These are phyloP conservation scores for Melanostoma mellinum DNA, from an alignment of 2,888 invertebrate genomes.

Conservation along the genomic window DNA sequence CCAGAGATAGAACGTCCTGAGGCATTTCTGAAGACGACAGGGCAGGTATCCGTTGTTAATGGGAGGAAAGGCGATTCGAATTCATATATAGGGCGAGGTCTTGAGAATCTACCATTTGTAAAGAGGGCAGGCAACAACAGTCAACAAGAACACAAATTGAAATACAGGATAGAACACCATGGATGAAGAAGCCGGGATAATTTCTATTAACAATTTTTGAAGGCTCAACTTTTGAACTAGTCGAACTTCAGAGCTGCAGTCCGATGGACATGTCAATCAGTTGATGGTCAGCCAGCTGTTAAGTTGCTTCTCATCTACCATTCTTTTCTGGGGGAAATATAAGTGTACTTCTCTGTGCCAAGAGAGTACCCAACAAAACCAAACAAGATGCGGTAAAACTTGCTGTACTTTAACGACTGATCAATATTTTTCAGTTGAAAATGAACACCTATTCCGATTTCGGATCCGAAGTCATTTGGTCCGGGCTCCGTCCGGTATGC, in stretches of 20 bases:
- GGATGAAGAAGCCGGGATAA: not conserved
- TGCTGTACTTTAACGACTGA: conserved; percentile 62
- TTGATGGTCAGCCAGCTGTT: conserved; percentile 34
- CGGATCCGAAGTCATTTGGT: conserved; percentile 9
- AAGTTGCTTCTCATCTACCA: conserved; percentile 18
- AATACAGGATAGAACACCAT: not conserved
- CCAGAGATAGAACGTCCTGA: conserved; percentile 39
- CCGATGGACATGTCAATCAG: conserved; percentile 57
- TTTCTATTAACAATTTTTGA: conserved; percentile 23
- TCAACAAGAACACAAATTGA: not conserved
- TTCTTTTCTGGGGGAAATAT: not conserved
- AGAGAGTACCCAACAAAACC: conserved; percentile 13
- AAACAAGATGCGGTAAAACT: conserved; percentile 53
- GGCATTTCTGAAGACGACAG: conserved; percentile 12
- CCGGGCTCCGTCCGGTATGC: conserved; percentile 13
- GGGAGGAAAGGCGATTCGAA: conserved; percentile 20
- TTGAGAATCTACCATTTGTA: not conserved
- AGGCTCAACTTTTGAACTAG: conserved; percentile 49
- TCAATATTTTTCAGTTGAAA: conserved; percentile 65
- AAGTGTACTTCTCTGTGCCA: not conserved
- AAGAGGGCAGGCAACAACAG: conserved; percentile 5
- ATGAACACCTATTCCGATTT: not conserved
- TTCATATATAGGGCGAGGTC: conserved; percentile 9
- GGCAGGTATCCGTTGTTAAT: conserved; percentile 15
- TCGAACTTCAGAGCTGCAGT: conserved; percentile 46